Evolutionary conservation across 2,113 vertebrate species (phyloP).

Genomic region (Setophaga coronata): DNA sequence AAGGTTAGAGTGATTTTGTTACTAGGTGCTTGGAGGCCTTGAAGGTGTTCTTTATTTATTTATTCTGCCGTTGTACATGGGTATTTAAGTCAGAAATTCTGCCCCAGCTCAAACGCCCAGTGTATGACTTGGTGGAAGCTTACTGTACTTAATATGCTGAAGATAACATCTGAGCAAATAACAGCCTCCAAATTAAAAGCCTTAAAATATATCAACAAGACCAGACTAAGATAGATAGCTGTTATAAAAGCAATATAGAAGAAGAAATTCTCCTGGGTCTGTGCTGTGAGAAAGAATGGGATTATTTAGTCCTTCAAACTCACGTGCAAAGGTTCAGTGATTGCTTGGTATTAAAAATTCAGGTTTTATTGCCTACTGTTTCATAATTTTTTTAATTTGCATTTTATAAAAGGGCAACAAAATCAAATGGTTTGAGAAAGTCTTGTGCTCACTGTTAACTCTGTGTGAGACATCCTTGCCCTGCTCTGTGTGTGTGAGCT

Average conservation of each 20-base stretch:
- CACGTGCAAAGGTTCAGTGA: not conserved
- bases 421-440: slow-evolving; percentile 32
- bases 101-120: not conserved
- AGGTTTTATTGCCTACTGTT: slow-evolving; percentile 51
- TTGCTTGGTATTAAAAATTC: slow-evolving; percentile 45
- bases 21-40: slow-evolving; percentile 26
- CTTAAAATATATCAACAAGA: slow-evolving; percentile 67
- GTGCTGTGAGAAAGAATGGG: slow-evolving; percentile 14
- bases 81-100: slow-evolving; percentile 19
- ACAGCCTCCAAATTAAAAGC: slow-evolving; percentile 61
- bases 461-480: not conserved
- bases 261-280: slow-evolving; percentile 48
- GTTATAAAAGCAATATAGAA: slow-evolving; percentile 63
- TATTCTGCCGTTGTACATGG: not conserved
- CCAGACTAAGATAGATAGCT: slow-evolving; percentile 66
- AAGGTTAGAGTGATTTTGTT: slow-evolving; percentile 58
- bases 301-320: slow-evolving; percentile 12
- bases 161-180: slow-evolving; percentile 51
- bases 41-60: slow-evolving; percentile 53
- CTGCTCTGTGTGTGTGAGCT: not conserved
- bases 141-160: slow-evolving; percentile 50
- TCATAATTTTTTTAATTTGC: slow-evolving; percentile 45
- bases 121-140: not conserved
- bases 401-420: slow-evolving; percentile 45
- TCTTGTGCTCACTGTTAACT: not conserved